Evolutionary conservation across 1,140 invertebrate genomes (phyloP).

Genomic region (Dreissena rostriformis): DNA sequence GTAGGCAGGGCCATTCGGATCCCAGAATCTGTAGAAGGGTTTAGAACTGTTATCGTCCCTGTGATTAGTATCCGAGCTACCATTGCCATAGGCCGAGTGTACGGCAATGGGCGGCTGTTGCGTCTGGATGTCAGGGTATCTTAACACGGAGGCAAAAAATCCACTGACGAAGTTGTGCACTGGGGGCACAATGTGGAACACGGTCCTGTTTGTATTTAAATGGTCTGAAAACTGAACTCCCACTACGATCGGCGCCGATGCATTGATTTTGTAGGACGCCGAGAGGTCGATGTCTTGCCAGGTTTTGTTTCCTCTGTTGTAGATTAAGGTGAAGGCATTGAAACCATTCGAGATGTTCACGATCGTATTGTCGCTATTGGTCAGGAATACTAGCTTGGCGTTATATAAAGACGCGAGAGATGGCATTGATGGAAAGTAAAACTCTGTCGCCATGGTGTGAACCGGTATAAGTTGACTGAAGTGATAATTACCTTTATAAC

Average conservation of each 20-base stretch:
- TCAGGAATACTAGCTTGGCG: background rate
- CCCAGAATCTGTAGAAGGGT: no score
- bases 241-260: slow-evolving; percentile 2
- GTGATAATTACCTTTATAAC: background rate
- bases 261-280: background rate
- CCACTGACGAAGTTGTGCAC: background rate
- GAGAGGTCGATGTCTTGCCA: slow-evolving; percentile 15
- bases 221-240: slow-evolving; percentile 1
- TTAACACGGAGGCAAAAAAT: background rate
- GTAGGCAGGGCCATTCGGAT: no score
- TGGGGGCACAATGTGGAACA: slow-evolving; percentile 14
- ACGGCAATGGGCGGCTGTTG: no score
- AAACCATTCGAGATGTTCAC: slow-evolving; percentile 33
- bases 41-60: no score
- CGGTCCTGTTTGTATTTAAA: background rate
- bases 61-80: no score
- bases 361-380: slow-evolving; percentile 40
- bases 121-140: no score
- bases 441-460: slow-evolving; percentile 13
- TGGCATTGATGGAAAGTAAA: background rate
- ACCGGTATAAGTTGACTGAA: background rate
- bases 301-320: slow-evolving; percentile 17
- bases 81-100: no score
- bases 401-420: background rate
- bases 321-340: slow-evolving; percentile 12